These are phyloP conservation scores for Drosophila longiperda DNA, from an alignment of 2,888 invertebrate genomes.

Conservation along the genomic window DNA sequence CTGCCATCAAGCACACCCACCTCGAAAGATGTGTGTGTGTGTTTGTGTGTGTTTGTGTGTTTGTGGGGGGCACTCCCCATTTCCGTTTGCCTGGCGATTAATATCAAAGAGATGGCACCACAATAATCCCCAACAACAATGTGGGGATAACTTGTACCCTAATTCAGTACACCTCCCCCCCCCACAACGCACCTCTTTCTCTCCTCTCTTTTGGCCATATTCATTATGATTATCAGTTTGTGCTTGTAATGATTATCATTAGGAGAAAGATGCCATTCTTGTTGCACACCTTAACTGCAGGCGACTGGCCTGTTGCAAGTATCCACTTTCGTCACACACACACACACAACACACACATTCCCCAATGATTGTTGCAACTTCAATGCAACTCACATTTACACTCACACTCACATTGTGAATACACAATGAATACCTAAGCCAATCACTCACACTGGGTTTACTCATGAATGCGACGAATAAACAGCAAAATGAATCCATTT, in stretches of 20 bases:
- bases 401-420: conserved; percentile 5
- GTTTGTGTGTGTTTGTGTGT: conserved; percentile 20
- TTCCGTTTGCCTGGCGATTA: conserved; percentile 75
- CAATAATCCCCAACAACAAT: background rate
- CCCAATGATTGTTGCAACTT: conserved; percentile 19
- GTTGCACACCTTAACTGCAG: conserved; percentile 31
- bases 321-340: conserved; percentile 1
- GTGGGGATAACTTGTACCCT: conserved; percentile 1
- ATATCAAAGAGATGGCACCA: conserved; percentile 62
- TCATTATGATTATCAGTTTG: conserved; percentile 48
- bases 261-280: conserved; percentile 62
- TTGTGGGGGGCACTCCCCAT: conserved; percentile 72
- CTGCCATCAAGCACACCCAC: conserved; percentile 27
- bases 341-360: conserved; percentile 8
- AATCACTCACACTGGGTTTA: background rate
- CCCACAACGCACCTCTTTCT: background rate
- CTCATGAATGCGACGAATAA: background rate
- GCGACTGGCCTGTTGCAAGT: background rate
- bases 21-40: conserved; percentile 19
- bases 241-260: conserved; percentile 65
- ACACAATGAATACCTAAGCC: conserved; percentile 3
- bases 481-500: background rate
- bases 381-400: background rate
- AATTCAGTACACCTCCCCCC: background rate
- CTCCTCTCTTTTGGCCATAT: background rate